phyloP scores from a whole-genome alignment of 2,797 vertebrate species.

The Spea hammondii region DNA sequence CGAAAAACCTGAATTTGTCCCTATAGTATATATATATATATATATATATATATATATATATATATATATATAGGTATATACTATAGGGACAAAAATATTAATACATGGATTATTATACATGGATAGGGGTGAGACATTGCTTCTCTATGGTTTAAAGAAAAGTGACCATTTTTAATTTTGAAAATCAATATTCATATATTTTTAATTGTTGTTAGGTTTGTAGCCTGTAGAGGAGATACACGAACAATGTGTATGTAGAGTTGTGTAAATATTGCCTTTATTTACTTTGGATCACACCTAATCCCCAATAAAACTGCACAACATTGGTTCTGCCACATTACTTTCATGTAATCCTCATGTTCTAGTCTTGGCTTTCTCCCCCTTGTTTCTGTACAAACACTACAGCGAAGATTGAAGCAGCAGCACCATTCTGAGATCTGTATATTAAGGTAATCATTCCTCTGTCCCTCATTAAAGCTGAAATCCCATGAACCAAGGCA shows the following conservation, averaged over 20 bases:
- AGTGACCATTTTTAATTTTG: too few species aligned
- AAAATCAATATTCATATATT: too few species aligned
- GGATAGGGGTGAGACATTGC: too few species aligned
- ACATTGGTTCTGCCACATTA: constrained; percentile 22
- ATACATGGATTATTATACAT: too few species aligned
- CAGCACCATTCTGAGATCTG: neutral
- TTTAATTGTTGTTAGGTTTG: too few species aligned
- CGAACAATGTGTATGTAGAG: neutral
- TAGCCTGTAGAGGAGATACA: neutral
- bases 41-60: too few species aligned
- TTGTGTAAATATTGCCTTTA: neutral
- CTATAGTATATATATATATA: too few species aligned
- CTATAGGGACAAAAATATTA: too few species aligned
- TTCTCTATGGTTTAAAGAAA: too few species aligned
- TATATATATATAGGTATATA: too few species aligned
- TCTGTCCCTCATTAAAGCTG: too few species aligned
- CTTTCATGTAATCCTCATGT: constrained; percentile 14
- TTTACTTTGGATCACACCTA: constrained; percentile 23
- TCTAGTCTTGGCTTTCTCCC: neutral
- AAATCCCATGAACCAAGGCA: neutral
- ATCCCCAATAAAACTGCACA: constrained; percentile 1
- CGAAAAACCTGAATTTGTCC: too few species aligned
- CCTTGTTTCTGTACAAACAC: neutral
- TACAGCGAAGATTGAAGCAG: neutral
- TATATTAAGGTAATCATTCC: neutral